Conservation (phyloP, 2,113 vertebrate genomes). For the Actenoides hombroni region DNA sequence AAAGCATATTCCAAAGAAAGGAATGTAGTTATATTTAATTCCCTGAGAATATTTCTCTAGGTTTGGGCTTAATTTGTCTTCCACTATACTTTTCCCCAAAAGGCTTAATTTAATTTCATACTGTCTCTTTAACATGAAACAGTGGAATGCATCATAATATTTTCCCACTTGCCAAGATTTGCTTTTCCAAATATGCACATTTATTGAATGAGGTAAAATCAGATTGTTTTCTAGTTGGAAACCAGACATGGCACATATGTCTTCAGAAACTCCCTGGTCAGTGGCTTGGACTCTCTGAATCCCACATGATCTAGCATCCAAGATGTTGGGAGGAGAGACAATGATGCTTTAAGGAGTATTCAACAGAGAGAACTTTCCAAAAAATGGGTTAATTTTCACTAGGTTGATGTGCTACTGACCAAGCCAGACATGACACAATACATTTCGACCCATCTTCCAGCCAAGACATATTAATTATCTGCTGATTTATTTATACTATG, state of each 20-base stretch:
- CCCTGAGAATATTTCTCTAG: conserved; percentile 17
- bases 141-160: neutral
- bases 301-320: neutral
- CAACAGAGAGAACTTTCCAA: neutral
- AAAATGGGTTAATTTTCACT: neutral
- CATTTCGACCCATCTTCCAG: neutral
- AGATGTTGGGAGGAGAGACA: neutral
- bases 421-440: conserved; percentile 1
- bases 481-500: neutral
- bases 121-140: conserved; percentile 28
- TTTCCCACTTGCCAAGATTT: conserved; percentile 2
- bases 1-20: conserved; percentile 38
- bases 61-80: conserved; percentile 17
- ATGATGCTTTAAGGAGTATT: neutral
- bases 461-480: conserved; percentile 18
- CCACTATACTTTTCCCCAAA: neutral
- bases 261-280: neutral
- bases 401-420: neutral
- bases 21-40: conserved; percentile 46
- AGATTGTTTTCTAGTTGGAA: neutral
- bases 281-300: neutral
- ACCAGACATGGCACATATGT: neutral
- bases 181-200: neutral
- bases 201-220: neutral
- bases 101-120: conserved; percentile 44